Evolutionary conservation across 2,797 vertebrate genomes (phyloP), one percentile per base, ranked within the genome.

Genomic region (Xenentodon cancila): DNA sequence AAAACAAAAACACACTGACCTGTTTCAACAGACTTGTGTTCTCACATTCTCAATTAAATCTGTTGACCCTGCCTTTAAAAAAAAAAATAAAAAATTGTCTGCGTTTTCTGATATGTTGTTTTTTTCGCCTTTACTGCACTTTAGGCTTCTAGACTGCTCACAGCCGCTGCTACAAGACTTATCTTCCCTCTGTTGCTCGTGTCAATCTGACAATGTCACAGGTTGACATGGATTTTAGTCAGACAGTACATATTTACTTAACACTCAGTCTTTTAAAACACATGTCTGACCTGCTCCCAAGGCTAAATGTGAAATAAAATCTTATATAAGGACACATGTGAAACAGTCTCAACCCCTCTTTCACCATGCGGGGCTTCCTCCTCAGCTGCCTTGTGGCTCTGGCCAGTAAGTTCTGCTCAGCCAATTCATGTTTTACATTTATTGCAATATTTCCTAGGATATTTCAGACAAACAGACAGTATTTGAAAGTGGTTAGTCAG

Each of bases 361-460:
- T 77, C 73, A 87, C 51, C 59, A 94, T 94, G 94, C 44, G 12
- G 59, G 59, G 58, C 19, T 42, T 92, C 40, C 64, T 91, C 30
- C 67, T 93, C 43, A 92, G 84, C 75, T 87, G 92, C 76, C 79
- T 91, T 51, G 87, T 91, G 76, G 86, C 89, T 8, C 64, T 93
- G 72, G 80, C 88, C 71, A 53, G 94, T 94, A 85, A 88, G 92
- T 91, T 64, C 46, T 52, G 3, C 44, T 11, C 18, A 1, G 18
- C n/a, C 58, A 0, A 11, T 49, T 63, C 12, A 22, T 11, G 3
- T 4, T 34, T 16, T 45, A 7, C 20, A 25, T 51, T 22, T 53
- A 25, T 9, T 13, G 25, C 4, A 25, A 7, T 18, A 7, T 15
- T 43, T 19, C 9, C 2, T 13, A 32, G 9, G 7, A 32, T 32